A percentile compares a stretch with the other conserved stretches of the same genome.
Conservation (phyloP, 2,797 vertebrate genomes). For the Mormyrops attenuatus region DNA sequence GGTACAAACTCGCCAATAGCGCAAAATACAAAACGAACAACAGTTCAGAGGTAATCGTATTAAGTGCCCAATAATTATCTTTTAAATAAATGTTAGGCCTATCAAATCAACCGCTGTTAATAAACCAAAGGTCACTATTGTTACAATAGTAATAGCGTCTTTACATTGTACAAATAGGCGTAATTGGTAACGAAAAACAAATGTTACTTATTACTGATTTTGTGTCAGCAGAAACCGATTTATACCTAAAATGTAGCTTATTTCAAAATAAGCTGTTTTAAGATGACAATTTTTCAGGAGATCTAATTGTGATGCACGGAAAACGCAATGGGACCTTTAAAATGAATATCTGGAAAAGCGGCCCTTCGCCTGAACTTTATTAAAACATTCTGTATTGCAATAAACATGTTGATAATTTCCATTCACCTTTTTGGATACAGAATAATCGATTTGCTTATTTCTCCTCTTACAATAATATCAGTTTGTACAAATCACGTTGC, state of each 20-base stretch:
- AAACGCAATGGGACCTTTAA: background rate
- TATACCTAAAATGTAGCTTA: background rate
- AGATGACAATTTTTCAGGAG: background rate
- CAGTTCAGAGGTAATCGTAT: background rate
- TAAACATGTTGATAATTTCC: constrained; percentile 57
- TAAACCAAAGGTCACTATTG: background rate
- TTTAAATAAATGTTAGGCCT: background rate
- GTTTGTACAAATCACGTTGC: constrained; percentile 58
- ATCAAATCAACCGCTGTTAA: background rate
- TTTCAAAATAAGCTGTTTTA: background rate
- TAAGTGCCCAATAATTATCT: background rate
- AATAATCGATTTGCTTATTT: constrained; percentile 50
- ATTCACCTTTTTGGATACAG: constrained; percentile 58
- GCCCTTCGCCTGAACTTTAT: constrained; percentile 61
- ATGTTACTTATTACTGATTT: background rate
- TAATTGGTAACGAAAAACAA: background rate
- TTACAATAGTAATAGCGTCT: background rate
- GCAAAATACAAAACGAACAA: background rate
- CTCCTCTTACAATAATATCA: constrained; percentile 54
- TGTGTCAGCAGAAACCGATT: background rate
- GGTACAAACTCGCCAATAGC: background rate
- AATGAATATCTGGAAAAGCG: constrained; percentile 46
- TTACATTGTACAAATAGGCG: background rate
- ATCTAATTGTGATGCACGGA: background rate
- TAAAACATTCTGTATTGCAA: constrained; percentile 59